Conservation (phyloP, 2,113 vertebrate species). For the Malurus elegans region DNA sequence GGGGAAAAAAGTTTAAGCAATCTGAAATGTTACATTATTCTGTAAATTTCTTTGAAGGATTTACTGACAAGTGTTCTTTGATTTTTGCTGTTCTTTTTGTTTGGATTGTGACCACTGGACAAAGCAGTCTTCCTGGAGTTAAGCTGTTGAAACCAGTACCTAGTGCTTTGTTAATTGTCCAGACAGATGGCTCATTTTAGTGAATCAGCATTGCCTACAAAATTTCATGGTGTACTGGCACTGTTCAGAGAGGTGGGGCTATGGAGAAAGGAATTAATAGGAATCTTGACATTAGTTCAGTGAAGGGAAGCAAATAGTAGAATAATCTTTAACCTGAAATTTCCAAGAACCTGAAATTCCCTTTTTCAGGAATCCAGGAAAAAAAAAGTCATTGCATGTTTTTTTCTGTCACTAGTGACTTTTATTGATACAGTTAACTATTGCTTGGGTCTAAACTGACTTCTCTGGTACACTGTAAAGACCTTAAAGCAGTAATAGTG, state of each 20-base stretch:
- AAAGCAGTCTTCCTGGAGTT: neutral
- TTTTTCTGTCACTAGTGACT: neutral
- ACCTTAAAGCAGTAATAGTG: neutral
- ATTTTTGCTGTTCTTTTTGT: neutral
- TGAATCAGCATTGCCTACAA: neutral
- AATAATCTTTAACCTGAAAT: neutral
- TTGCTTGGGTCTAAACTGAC: neutral
- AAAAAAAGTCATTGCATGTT: neutral
- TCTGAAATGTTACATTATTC: neutral
- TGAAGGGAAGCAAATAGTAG: neutral
- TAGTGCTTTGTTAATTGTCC: neutral
- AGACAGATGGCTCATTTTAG: neutral
- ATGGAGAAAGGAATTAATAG: neutral
- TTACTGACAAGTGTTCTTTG: neutral
- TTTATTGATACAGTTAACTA: neutral
- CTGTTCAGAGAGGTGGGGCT: neutral
- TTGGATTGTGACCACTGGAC: neutral
- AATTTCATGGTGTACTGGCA: neutral
- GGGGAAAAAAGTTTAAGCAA: neutral
- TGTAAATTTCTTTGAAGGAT: neutral
- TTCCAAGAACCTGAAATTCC: neutral
- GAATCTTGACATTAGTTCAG: neutral
- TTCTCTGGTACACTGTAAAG: neutral
- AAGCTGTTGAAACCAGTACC: neutral
- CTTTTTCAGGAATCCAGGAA: neutral